phyloP scores from a whole-genome alignment of 2,888 invertebrate genomes.

The Sclerodermus sp. region DNA sequence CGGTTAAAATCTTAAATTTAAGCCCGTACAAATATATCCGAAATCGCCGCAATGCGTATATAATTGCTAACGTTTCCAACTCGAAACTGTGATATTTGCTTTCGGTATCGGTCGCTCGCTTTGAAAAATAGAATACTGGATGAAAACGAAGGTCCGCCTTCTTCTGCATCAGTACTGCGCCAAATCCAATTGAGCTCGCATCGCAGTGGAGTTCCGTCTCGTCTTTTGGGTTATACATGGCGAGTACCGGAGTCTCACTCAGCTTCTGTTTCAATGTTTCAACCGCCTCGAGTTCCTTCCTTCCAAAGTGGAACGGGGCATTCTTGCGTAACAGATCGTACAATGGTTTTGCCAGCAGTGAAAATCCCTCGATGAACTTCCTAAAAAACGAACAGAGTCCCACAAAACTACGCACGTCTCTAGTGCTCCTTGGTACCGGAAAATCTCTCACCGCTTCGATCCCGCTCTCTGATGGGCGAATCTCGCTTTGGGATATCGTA shows the following conservation, averaged over 20 bases:
- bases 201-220: slow-evolving; percentile 47
- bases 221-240: slow-evolving; percentile 22
- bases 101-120: slow-evolving; percentile 34
- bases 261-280: slow-evolving; percentile 23
- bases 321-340: slow-evolving; percentile 30
- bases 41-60: slow-evolving; percentile 30
- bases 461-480: neutral
- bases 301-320: slow-evolving; percentile 27
- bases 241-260: slow-evolving; percentile 2
- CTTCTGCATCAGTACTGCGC: no score
- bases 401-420: slow-evolving; percentile 31
- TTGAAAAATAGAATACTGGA: slow-evolving; percentile 42
- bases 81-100: slow-evolving; percentile 43
- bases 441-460: slow-evolving; percentile 23
- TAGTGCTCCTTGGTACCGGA: slow-evolving; percentile 19
- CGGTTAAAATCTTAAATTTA: no score
- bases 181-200: slow-evolving; percentile 26
- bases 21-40: slow-evolving; percentile 12
- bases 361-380: slow-evolving; percentile 28
- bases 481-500: slow-evolving; percentile 7
- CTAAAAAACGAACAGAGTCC: slow-evolving; percentile 35
- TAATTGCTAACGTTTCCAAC: slow-evolving; percentile 31
- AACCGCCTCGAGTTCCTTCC: slow-evolving; percentile 28
- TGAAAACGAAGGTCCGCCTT: slow-evolving; percentile 18
- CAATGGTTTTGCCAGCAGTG: slow-evolving; percentile 34